Evolutionary conservation across 1,140 invertebrate genomes (phyloP), one percentile per base, ranked within the genome.

Genomic region (Musca domestica): DNA sequence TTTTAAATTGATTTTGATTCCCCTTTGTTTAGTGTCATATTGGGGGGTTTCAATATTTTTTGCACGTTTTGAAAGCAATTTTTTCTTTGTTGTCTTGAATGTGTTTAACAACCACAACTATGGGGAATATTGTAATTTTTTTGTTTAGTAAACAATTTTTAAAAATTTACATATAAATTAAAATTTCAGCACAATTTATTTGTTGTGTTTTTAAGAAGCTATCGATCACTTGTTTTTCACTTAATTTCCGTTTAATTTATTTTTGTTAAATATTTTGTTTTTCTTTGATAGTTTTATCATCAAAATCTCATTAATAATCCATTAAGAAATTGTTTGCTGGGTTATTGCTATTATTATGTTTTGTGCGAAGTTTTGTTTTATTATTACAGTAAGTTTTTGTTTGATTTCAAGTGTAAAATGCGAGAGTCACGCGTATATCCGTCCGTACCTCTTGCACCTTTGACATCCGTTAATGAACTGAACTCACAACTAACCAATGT

Each of bases 391-490:
- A 15, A 14, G 14, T 30, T 58, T 58, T 58, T 58, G 3, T 30
- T 61, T 19, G n/a, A 15, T 61, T 17, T 61, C 14, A 41, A 61
- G 20, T 27, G 34, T 34, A 9, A 41, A 41, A 41, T 41, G 34
- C 34, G 34, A 41, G 34, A 41, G 34, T 41, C 34, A 41, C 56
- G 56, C 56, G 56, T 61, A 61, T 48, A 49, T 51, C 46, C 48
- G 64, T 71, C 72, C 69, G 66, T 65, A 71, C 73, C 69, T 78
- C 74, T 67, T 68, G 67, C 69, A 75, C 76, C 76, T 78, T 75
- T 74, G 76, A 71, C 76, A 76, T 70, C 69, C 72, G 76, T 75
- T 75, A 51, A 75, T 74, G 71, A 78, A 78, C 68, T 78, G 41
- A 66, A 66, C 56, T 61, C 56, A 34, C 27, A 61, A 34, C 27